Base-by-base conservation (phyloP, 2,797 vertebrate species). In the Amblyraja radiata region DNA sequence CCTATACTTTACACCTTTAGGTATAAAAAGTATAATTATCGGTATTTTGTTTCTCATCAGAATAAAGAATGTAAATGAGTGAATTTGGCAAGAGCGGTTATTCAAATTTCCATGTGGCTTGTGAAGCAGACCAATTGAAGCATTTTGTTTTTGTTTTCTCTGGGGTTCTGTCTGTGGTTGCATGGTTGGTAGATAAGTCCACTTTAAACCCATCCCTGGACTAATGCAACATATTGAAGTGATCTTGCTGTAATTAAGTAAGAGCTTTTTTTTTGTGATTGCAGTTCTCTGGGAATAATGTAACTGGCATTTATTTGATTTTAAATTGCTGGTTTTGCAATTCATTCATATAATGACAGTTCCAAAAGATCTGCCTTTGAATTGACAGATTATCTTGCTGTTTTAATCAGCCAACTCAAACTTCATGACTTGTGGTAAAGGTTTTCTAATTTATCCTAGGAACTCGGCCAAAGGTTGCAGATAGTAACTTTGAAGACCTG, bases 401-500 rank as follows among this genome's bases (percentile, higher is more conserved):
- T 88, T n/a, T 25, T 10, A 58, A 84, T 65, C 16, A 21, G 61
- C 54, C 36, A 21, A 36, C n/a, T 14, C 84, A 32, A 32, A 88
- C n/a, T 32, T 88, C 65, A 28, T 86, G n/a, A 68, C 10, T 88
- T 36, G 16, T 88, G 8, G 61, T 68, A 36, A 32, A 65, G n/a
- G 36, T 88, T 65, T 68, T 68, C 61, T 13, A 18, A 58, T 76
- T 92, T 74, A 76, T 93, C 14, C 13, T 95, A 99, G 98, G 98
- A 94, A 93, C 97, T 11, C 99, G 98, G 94, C 97, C 97, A 93
- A 99, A 97, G 95, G 95, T 96, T 93, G 95, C 96, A 1, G 95
- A 97, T 79, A 98, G 98, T 94, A 97, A 97, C 96, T 99, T 99
- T 0, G 98, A 99, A 94, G 99, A 99, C 95, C 95, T 99, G 10